A percentile compares a stretch with the other conserved stretches of the same genome.
Evolutionary conservation across 2,797 vertebrate species (phyloP).

Genomic region (Pelochelys cantorii): DNA sequence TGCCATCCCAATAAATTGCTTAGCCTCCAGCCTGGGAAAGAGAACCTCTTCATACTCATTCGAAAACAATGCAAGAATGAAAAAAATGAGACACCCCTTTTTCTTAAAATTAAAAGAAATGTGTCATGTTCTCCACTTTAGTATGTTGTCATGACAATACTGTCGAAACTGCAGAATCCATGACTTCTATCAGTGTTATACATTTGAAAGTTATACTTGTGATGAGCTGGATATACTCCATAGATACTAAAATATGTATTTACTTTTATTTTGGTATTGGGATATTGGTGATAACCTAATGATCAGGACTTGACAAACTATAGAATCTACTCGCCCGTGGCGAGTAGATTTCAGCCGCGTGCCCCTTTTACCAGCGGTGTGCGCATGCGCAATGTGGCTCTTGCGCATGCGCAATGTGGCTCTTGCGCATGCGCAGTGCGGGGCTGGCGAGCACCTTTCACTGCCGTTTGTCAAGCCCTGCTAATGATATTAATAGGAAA

Average conservation of each 20-base stretch:
- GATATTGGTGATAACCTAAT: neutral
- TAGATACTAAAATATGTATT: neutral
- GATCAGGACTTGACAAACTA: no score
- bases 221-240: neutral
- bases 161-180: neutral
- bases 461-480: no score
- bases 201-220: neutral
- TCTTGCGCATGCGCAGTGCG: no score
- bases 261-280: neutral
- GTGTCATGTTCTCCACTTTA: neutral
- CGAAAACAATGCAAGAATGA: neutral
- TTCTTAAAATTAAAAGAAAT: neutral
- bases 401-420: no score
- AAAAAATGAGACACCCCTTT: neutral
- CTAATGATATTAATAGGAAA: neutral
- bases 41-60: neutral
- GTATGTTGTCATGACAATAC: neutral
- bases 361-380: no score
- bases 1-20: neutral
- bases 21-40: neutral
- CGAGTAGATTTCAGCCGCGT: no score
- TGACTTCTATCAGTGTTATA: neutral
- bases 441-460: no score
- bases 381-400: no score
- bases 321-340: no score